phyloP scores from a whole-genome alignment of 2,797 vertebrate species.

The Acestrorhynchus altus region DNA sequence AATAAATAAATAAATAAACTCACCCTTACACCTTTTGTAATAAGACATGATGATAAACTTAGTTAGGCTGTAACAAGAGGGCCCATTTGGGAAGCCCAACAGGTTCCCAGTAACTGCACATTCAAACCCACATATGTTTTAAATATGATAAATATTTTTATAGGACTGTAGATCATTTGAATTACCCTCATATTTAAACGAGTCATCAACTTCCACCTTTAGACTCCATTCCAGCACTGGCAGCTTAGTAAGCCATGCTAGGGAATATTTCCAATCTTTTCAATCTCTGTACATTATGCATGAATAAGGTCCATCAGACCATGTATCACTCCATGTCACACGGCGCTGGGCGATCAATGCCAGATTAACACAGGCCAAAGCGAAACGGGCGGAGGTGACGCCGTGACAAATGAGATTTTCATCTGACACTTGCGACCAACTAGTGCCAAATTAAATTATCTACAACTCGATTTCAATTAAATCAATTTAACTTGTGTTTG shows the following conservation, averaged over 20 bases:
- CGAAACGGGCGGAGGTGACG: not conserved
- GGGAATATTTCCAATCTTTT: not conserved
- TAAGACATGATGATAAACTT: too few species aligned
- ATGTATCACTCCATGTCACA: constrained; percentile 11
- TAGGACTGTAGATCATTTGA: not conserved
- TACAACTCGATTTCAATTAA: constrained; percentile 25
- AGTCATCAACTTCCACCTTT: not conserved
- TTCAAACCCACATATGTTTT: too few species aligned
- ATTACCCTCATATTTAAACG: not conserved
- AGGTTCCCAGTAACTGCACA: too few species aligned
- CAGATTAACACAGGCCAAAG: not conserved
- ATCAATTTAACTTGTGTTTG: constrained; percentile 5
- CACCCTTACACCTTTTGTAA: too few species aligned
- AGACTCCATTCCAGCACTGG: not conserved
- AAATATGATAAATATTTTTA: too few species aligned
- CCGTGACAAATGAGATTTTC: constrained; percentile 25
- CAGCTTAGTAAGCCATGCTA: not conserved
- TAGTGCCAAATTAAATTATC: not conserved
- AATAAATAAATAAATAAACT: too few species aligned
- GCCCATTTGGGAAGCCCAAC: too few species aligned
- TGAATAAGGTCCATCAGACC: not conserved
- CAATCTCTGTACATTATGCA: not conserved
- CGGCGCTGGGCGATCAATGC: not conserved
- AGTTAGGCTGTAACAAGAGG: too few species aligned
- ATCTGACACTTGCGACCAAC: constrained; percentile 3